phyloP scores from a whole-genome alignment of 2,888 invertebrate genomes.

The Luperina nickerlii region DNA sequence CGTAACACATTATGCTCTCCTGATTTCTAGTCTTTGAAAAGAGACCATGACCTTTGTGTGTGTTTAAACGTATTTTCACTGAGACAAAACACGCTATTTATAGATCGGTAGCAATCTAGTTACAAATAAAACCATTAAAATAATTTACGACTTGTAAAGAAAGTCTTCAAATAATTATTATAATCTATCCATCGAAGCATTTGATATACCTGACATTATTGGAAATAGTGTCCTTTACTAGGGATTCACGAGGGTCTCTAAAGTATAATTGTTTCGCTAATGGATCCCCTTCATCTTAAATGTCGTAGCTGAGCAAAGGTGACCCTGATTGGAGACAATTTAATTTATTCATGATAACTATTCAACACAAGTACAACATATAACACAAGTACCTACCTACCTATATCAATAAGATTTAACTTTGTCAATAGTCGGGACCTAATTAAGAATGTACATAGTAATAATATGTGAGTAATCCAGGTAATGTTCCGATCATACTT shows the following conservation, averaged over 20 bases:
- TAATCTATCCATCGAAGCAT: neutral
- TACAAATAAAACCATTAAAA: neutral
- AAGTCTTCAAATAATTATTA: neutral
- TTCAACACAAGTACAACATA: too few species aligned
- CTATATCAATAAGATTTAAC: neutral
- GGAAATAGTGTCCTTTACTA: neutral
- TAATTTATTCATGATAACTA: neutral
- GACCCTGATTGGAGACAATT: slow-evolving; percentile 14
- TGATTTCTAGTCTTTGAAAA: neutral
- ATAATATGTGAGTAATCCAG: neutral
- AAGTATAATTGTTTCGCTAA: slow-evolving; percentile 42
- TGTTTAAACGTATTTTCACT: neutral
- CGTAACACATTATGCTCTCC: neutral
- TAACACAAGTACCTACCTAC: neutral
- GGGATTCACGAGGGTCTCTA: slow-evolving; percentile 11
- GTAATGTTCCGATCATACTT: neutral
- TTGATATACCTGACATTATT: neutral
- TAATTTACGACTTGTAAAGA: neutral
- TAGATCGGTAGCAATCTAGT: neutral
- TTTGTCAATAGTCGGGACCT: neutral
- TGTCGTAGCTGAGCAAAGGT: slow-evolving; percentile 21
- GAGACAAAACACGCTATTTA: neutral
- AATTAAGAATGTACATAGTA: neutral
- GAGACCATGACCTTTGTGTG: neutral
- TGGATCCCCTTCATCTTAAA: slow-evolving; percentile 29